Evolutionary conservation across 2,888 invertebrate species (phyloP).

Genomic region (Apodemia duryi): DNA sequence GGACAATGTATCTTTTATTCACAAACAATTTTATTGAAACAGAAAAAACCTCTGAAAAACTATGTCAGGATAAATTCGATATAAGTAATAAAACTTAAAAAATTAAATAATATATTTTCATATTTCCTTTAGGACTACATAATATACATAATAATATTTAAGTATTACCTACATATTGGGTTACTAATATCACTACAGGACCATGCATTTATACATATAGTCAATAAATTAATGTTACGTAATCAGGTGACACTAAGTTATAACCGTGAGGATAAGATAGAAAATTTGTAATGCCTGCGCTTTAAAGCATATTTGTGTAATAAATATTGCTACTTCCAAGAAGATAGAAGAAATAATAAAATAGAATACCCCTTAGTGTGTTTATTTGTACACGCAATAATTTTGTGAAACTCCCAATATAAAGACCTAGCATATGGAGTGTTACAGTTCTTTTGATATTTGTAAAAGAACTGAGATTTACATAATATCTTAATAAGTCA

Average conservation of each 20-base stretch:
- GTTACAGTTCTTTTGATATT: no score
- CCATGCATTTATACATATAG: slow-evolving; percentile 38
- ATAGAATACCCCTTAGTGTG: background rate
- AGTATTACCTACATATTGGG: slow-evolving; percentile 28
- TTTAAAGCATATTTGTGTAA: background rate
- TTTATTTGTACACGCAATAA: background rate
- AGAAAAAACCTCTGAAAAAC: no score
- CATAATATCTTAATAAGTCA: background rate
- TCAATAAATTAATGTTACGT: background rate
- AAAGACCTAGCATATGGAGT: no score
- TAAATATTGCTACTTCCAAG: background rate
- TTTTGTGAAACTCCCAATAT: background rate
- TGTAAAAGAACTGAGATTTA: background rate
- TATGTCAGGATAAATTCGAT: no score
- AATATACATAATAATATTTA: background rate
- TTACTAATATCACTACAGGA: slow-evolving; percentile 46
- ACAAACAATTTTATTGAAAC: no score
- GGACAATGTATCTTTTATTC: no score
- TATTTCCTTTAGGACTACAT: slow-evolving; percentile 41
- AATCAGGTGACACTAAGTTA: background rate
- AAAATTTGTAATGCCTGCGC: background rate
- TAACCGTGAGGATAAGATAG: background rate
- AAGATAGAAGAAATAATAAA: background rate
- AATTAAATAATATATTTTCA: slow-evolving; percentile 50
- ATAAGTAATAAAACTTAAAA: background rate